Percentiles rank a stretch among this genome's conserved stretches.
phyloP scores from a whole-genome alignment of 2,888 invertebrate species.

The Hydroisotoma schaefferi region DNA sequence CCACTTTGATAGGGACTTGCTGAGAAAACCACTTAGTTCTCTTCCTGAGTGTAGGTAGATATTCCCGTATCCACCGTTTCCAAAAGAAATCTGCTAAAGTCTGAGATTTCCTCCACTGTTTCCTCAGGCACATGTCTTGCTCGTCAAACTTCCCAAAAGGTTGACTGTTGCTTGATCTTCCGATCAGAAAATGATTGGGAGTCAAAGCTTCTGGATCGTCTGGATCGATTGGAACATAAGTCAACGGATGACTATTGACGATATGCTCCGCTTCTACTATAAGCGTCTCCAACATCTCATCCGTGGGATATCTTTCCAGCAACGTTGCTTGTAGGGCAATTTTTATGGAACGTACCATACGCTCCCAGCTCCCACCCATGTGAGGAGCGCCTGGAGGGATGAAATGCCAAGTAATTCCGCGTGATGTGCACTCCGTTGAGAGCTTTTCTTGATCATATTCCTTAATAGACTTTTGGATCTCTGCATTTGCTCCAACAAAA shows the following conservation, averaged over 20 bases:
- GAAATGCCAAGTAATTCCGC: constrained; percentile 4
- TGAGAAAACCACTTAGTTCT: constrained; percentile 30
- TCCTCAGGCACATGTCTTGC: constrained; percentile 7
- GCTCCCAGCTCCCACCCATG: constrained; percentile 44
- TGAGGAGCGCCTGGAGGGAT: constrained; percentile 28
- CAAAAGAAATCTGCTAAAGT: constrained; percentile 36
- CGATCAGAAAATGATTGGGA: constrained; percentile 25
- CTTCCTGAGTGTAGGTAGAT: constrained; percentile 30
- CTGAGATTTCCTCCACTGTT: constrained; percentile 30
- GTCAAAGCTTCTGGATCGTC: constrained; percentile 24
- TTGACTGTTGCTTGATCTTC: constrained; percentile 1
- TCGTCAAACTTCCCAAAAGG: constrained; percentile 15
- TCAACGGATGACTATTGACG: constrained; percentile 29
- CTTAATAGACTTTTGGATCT: not conserved
- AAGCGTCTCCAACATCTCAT: constrained; percentile 30
- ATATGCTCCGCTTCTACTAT: constrained; percentile 20
- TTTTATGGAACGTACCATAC: constrained; percentile 36
- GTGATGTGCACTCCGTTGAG: not conserved
- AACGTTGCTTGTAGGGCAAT: constrained; percentile 16
- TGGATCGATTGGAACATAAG: constrained; percentile 22
- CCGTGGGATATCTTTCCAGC: constrained; percentile 16
- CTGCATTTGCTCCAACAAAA: constrained; percentile 11
- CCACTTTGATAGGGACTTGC: constrained; percentile 13
- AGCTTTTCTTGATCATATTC: not conserved
- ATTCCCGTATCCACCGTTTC: constrained; percentile 39